A percentile compares a stretch with the other conserved stretches of the same genome.
Conservation (phyloP, 2,888 invertebrate species). For the Drosophila kanekoi region DNA sequence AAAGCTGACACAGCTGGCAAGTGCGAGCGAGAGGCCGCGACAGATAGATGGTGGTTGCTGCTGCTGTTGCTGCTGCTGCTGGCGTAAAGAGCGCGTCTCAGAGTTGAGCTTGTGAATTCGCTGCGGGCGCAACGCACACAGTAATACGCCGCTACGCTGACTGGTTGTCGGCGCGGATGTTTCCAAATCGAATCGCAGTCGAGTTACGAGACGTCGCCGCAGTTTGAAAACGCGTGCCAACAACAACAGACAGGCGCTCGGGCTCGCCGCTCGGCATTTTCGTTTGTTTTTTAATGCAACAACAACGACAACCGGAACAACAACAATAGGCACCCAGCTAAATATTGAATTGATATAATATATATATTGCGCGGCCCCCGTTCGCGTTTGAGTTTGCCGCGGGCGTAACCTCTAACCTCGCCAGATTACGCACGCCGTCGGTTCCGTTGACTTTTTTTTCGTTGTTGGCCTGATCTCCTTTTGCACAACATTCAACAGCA, state of each 20-base stretch:
- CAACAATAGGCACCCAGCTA: neutral
- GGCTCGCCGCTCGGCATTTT: slow-evolving; percentile 36
- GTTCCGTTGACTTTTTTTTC: slow-evolving; percentile 19
- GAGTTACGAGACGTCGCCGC: slow-evolving; percentile 29
- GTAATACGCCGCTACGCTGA: slow-evolving; percentile 70
- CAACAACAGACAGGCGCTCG: slow-evolving; percentile 51
- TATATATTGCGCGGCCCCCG: slow-evolving; percentile 16
- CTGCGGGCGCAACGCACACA: slow-evolving; percentile 59
- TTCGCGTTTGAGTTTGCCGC: slow-evolving; percentile 50
- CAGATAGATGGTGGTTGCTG: slow-evolving; percentile 37
- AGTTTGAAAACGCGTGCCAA: slow-evolving; percentile 56
- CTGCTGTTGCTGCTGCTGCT: slow-evolving; percentile 9
- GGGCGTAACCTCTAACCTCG: slow-evolving; percentile 61
- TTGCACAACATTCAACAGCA: slow-evolving; percentile 23
- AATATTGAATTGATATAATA: slow-evolving; percentile 29
- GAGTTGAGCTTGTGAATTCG: slow-evolving; percentile 37
- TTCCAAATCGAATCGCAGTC: slow-evolving; percentile 30
- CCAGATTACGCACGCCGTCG: slow-evolving; percentile 56
- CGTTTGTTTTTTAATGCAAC: slow-evolving; percentile 41
- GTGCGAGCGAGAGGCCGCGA: slow-evolving; percentile 35
- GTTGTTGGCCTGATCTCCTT: slow-evolving; percentile 2
- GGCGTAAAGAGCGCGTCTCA: slow-evolving; percentile 24
- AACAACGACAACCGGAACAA: slow-evolving; percentile 16
- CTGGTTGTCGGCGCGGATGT: slow-evolving; percentile 67
- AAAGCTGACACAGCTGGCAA: neutral